A percentile compares a stretch with the other conserved stretches of the same genome.
phyloP scores from a whole-genome alignment of 2,888 invertebrate species.

The Morpho deidamia region DNA sequence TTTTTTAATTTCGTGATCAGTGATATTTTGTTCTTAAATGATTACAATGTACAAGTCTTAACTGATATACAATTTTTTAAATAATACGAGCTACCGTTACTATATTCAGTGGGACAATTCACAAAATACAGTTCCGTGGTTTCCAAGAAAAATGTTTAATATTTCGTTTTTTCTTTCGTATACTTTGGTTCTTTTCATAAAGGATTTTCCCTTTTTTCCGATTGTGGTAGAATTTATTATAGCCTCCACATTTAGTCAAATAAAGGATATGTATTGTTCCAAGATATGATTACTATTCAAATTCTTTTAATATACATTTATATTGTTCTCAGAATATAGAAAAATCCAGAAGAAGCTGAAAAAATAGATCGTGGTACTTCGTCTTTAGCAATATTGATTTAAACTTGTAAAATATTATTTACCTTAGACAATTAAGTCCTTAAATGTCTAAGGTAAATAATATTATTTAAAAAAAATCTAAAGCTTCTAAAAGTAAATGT shows the following conservation, averaged over 20 bases:
- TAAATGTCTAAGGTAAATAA: too few relatives aligned
- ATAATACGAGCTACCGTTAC: conserved; percentile 53
- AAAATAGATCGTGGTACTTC: too few relatives aligned
- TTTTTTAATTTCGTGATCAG: conserved; percentile 64
- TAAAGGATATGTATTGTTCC: conserved; percentile 69
- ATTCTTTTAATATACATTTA: conserved; percentile 33
- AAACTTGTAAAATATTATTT: too few relatives aligned
- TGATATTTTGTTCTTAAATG: conserved; percentile 63
- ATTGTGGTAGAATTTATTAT: conserved; percentile 44
- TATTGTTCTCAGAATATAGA: conserved; percentile 3
- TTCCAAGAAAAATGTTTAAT: conserved; percentile 41
- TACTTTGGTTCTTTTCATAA: conserved; percentile 50
- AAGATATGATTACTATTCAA: conserved; percentile 60
- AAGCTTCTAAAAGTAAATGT: too few relatives aligned
- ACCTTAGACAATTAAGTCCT: too few relatives aligned
- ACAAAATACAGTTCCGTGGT: conserved; percentile 49
- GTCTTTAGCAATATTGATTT: too few relatives aligned
- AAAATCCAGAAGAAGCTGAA: too few relatives aligned
- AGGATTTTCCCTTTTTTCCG: conserved; percentile 42
- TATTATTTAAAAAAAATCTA: too few relatives aligned
- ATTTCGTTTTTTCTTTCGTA: conserved; percentile 55
- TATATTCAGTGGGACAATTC: conserved; percentile 51
- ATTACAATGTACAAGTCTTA: conserved; percentile 72
- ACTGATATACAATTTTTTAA: conserved; percentile 59
- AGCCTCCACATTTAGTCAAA: conserved; percentile 38